Conservation (phyloP, 1,140 invertebrate genomes). For the Adoxophyes honmai region DNA sequence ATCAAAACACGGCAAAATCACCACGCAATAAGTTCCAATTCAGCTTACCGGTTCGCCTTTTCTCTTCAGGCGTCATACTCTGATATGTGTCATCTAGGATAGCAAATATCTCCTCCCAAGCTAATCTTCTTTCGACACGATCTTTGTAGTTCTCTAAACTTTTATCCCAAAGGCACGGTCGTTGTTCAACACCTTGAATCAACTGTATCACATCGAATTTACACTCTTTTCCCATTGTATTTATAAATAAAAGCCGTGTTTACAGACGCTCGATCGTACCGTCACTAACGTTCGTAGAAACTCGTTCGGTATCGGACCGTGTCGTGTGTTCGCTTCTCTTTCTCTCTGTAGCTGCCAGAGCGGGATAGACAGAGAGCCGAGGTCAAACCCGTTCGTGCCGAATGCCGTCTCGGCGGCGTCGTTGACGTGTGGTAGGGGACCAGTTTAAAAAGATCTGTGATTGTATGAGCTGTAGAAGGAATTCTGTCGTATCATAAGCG, state of each 20-base stretch:
- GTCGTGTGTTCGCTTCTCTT: not conserved
- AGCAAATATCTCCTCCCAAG: conserved; percentile 62
- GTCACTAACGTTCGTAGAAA: conserved; percentile 27
- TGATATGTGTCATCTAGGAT: conserved; percentile 52
- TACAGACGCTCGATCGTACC: conserved; percentile 37
- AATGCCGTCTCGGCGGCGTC: not conserved
- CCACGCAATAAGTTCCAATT: conserved; percentile 2
- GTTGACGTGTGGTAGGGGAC: not conserved
- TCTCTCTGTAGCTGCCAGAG: not conserved
- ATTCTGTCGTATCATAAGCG: not conserved
- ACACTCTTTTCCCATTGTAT: conserved; percentile 45
- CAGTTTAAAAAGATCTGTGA: not conserved
- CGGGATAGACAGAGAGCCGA: not conserved
- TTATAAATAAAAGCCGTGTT: conserved; percentile 31
- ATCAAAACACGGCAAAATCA: not conserved
- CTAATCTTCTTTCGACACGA: conserved; percentile 44
- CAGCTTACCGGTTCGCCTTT: conserved; percentile 43
- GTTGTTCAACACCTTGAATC: conserved; percentile 42
- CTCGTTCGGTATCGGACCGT: conserved; percentile 4
- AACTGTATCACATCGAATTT: conserved; percentile 57
- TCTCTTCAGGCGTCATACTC: conserved; percentile 45
- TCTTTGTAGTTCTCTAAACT: conserved; percentile 60
- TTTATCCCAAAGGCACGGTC: conserved; percentile 64
- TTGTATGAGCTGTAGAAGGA: not conserved
- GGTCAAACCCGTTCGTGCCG: conserved; percentile 2